A percentile compares a stretch with the other conserved stretches of the same genome.
These are phyloP conservation scores for Drosophila helvetica DNA, from an alignment of 2,888 invertebrate genomes.

Conservation along the genomic window DNA sequence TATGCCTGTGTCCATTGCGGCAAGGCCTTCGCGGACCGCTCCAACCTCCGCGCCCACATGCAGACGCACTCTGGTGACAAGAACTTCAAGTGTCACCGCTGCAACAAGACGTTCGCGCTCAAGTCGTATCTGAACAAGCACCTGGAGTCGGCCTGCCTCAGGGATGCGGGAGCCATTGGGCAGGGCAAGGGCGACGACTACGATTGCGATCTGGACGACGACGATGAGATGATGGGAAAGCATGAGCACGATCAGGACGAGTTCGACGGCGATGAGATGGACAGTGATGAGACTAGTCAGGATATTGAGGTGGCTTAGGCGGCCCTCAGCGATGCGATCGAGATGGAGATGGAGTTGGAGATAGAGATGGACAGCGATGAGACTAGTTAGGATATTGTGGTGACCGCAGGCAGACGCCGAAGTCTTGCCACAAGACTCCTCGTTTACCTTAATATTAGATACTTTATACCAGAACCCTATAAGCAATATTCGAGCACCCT, in stretches of 20 bases:
- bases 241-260: conserved; percentile 31
- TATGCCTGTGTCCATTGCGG: conserved; percentile 97
- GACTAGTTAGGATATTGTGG: conserved; percentile 83
- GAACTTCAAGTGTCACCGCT: conserved; percentile 93
- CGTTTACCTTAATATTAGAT: conserved; percentile 12
- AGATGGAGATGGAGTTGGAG: too few species aligned
- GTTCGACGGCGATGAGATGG: conserved; percentile 72
- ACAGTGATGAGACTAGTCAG: conserved; percentile 83
- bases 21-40: conserved; percentile 97
- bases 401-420: conserved; percentile 55
- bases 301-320: conserved; percentile 83
- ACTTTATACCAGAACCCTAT: conserved; percentile 67
- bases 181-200: conserved; percentile 23
- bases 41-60: conserved; percentile 96
- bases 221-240: conserved; percentile 31
- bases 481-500: conserved; percentile 76
- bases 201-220: conserved; percentile 37
- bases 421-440: conserved; percentile 15
- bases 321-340: conserved; percentile 68
- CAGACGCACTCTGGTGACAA: conserved; percentile 96
- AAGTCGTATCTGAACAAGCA: conserved; percentile 98
- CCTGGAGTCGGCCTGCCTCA: conserved; percentile 93
- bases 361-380: conserved; percentile 75
- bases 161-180: conserved; percentile 83
- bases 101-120: conserved; percentile 95